Evolutionary conservation across 2,888 invertebrate genomes (phyloP), one percentile per base, ranked within the genome.

Genomic region (Caenorhabditis uteleia): DNA sequence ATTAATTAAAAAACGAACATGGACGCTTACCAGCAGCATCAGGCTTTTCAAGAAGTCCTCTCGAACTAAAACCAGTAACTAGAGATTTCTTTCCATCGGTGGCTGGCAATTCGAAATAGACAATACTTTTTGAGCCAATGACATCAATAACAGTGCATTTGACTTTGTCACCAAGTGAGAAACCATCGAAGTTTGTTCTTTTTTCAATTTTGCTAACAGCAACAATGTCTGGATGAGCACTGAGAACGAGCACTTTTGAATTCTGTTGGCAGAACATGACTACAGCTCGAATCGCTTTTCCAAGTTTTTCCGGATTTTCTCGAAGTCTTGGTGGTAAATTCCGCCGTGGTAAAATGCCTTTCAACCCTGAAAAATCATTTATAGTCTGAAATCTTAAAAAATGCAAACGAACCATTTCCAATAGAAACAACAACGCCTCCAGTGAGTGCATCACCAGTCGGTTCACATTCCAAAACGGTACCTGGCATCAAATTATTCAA

Each of bases 221-320:
- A 3, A 82, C 73, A 45, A 82, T 67, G 42, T 82, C 82, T 1
- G 80, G 80, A 65, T 81, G 80, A 12, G 78, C 82, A 33, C 59
- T 69, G 36, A 82, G 61, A 12, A 77, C 75, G 23, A 82, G 66
- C 1, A 82, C 46, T 23, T 72, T 70, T 4, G 77, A 70, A 47
- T 78, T 77, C 44, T 77, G 79, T 47, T 77, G 75, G 27, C 73
- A 74, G 39, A 74, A 54, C 53, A 77, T 59, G 7, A 82, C 78
- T 16, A 77, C 68, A 33, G 64, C 74, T n/a, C 81, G 73, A 25
- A 81, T 58, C 3, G 77, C 47, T 54, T 73, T 77, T 18, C 61
- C 65, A 23, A 78, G 65, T 23, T 65, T 51, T 10, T 64, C 61
- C 23, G 68, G 53, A 44, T 80, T 75, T 27, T 68, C 58, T 7